Conservation (phyloP, 2,888 invertebrate species). For the Lepidocyrtoides sp. region DNA sequence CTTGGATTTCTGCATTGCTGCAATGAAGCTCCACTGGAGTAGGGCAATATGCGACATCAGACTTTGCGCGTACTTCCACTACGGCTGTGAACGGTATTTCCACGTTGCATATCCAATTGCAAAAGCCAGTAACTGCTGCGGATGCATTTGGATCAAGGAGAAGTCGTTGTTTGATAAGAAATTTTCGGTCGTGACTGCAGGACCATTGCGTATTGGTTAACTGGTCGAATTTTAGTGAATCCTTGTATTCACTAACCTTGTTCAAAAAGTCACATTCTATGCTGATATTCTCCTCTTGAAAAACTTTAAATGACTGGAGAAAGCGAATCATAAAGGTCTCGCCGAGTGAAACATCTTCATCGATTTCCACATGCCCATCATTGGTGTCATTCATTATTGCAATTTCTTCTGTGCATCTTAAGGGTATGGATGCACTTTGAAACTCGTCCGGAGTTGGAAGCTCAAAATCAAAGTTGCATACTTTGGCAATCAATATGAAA, state of each 20-base stretch:
- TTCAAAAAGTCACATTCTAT: slow-evolving; percentile 63
- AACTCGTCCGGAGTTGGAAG: slow-evolving; percentile 57
- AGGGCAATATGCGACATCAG: slow-evolving; percentile 41
- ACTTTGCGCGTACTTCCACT: slow-evolving; percentile 61
- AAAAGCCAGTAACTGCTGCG: slow-evolving; percentile 66
- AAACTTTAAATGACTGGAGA: slow-evolving; percentile 79
- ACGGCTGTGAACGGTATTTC: slow-evolving; percentile 78
- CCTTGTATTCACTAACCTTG: background rate
- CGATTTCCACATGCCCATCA: slow-evolving; percentile 43
- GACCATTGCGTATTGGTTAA: slow-evolving; percentile 73
- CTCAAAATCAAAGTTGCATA: slow-evolving; percentile 75
- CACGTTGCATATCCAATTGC: slow-evolving; percentile 64
- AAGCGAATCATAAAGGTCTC: slow-evolving; percentile 69
- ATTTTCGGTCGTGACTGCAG: slow-evolving; percentile 26
- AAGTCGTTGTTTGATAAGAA: slow-evolving; percentile 34
- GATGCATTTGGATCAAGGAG: slow-evolving; percentile 4
- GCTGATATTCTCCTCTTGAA: slow-evolving; percentile 56
- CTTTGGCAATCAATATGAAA: slow-evolving; percentile 50
- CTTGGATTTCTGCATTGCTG: slow-evolving; percentile 43
- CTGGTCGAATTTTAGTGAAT: slow-evolving; percentile 45
- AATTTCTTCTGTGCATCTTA: slow-evolving; percentile 68
- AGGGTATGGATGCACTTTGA: slow-evolving; percentile 36
- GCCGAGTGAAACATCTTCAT: slow-evolving; percentile 18
- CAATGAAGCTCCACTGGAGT: slow-evolving; percentile 55
- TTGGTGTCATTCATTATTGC: slow-evolving; percentile 52